phyloP scores from a whole-genome alignment of 2,888 invertebrate species.

The Agrotis exclamationis region DNA sequence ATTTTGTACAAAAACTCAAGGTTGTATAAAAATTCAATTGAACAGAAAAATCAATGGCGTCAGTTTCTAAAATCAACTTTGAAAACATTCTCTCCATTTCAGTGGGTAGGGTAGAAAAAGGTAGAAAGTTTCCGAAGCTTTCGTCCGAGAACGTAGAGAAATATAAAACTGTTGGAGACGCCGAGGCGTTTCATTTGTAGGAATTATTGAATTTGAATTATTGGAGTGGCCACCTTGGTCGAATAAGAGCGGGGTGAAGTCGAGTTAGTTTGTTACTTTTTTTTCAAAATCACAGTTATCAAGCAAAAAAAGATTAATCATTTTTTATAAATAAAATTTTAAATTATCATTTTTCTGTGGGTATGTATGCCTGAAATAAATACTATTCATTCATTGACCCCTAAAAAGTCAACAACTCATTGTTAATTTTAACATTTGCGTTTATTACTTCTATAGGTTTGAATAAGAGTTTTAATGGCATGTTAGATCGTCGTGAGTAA shows the following conservation, averaged over 20 bases:
- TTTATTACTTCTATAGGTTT: too few species aligned
- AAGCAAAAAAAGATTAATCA: too few species aligned
- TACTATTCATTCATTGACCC: too few species aligned
- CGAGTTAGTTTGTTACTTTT: constrained; percentile 1
- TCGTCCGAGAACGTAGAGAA: constrained; percentile 63
- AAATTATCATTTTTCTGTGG: too few species aligned
- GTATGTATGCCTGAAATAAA: too few species aligned
- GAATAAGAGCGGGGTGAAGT: constrained; percentile 37
- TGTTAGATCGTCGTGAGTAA: too few species aligned
- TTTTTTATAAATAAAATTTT: too few species aligned
- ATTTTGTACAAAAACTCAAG: not conserved
- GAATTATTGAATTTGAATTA: constrained; percentile 89
- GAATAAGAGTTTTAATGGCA: too few species aligned
- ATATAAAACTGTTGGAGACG: constrained; percentile 74
- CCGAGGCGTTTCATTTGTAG: constrained; percentile 83
- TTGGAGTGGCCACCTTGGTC: constrained; percentile 79
- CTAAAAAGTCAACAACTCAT: too few species aligned
- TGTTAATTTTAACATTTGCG: too few species aligned
- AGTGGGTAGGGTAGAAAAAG: constrained; percentile 47
- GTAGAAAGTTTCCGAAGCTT: constrained; percentile 44
- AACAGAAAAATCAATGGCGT: constrained; percentile 31
- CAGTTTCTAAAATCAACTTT: constrained; percentile 47
- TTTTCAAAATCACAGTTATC: too few species aligned
- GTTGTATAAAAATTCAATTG: constrained; percentile 1
- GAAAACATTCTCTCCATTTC: constrained; percentile 63